phyloP scores from a whole-genome alignment of 2,888 invertebrate species.

The Eumacrocentrus americanus region DNA sequence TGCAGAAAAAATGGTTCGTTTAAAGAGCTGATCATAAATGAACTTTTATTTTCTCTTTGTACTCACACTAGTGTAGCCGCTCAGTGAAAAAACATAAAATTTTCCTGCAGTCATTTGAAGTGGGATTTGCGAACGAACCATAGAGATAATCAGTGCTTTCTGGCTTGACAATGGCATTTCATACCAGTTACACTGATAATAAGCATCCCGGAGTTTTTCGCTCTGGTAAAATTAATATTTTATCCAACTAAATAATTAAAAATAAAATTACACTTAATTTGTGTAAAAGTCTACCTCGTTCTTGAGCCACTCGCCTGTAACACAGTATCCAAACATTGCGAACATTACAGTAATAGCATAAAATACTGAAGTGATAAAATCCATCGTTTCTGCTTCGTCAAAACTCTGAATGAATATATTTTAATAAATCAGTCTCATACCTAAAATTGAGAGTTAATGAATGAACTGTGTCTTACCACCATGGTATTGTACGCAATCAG shows the following conservation, averaged over 20 bases:
- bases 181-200: conserved; percentile 67
- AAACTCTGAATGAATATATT: conserved; percentile 24
- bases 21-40: not conserved
- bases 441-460: too few relatives aligned
- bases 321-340: conserved; percentile 40
- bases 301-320: conserved; percentile 40
- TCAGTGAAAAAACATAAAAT: conserved; percentile 63
- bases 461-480: conserved; percentile 18
- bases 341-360: conserved; percentile 30
- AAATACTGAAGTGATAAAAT: conserved; percentile 27
- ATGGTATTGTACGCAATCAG: conserved; percentile 28
- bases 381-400: conserved; percentile 16
- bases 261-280: not conserved
- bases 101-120: conserved; percentile 65
- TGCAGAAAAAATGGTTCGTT: conserved; percentile 24
- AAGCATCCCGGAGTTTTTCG: conserved; percentile 61
- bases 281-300: conserved; percentile 33
- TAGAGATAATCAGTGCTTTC: conserved; percentile 62
- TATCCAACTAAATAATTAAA: too few relatives aligned
- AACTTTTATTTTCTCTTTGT: too few relatives aligned
- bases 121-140: conserved; percentile 64
- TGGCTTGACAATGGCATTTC: conserved; percentile 62
- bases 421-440: not conserved
- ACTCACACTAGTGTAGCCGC: conserved; percentile 64
- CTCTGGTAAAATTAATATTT: conserved; percentile 49